Evolutionary conservation across 2,888 invertebrate species (phyloP).

Genomic region (Zootermopsis nevadensis): DNA sequence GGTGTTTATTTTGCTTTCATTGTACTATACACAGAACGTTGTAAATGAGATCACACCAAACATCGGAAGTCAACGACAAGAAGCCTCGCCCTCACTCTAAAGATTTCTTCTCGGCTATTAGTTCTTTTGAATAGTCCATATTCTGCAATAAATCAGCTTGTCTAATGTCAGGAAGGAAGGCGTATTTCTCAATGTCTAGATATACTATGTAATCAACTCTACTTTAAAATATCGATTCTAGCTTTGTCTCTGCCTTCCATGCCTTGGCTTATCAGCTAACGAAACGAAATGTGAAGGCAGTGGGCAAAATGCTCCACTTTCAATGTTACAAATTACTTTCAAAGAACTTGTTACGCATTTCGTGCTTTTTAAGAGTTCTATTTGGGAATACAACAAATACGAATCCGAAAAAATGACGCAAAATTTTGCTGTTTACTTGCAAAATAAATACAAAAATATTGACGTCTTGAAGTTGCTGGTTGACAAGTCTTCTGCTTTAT

Average conservation of each 20-base stretch:
- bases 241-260: slow-evolving; percentile 38
- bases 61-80: not conserved
- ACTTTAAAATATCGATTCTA: slow-evolving; percentile 40
- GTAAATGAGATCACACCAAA: not conserved
- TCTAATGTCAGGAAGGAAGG: slow-evolving; percentile 40
- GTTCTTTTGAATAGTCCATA: slow-evolving; percentile 34
- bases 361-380: not conserved
- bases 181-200: slow-evolving; percentile 38
- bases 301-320: not conserved
- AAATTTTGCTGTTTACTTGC: too few relatives aligned
- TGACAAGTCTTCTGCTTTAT: too few relatives aligned
- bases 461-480: too few relatives aligned
- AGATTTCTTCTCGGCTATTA: slow-evolving; percentile 16
- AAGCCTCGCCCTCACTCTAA: not conserved
- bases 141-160: slow-evolving; percentile 41
- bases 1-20: too few relatives aligned
- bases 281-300: slow-evolving; percentile 21
- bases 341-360: not conserved
- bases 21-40: too few relatives aligned
- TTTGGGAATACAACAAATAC: not conserved
- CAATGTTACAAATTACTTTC: not conserved
- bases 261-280: slow-evolving; percentile 15
- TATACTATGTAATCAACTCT: slow-evolving; percentile 35
- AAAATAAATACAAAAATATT: too few relatives aligned
- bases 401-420: too few relatives aligned